Evolutionary conservation across 2,888 invertebrate genomes (phyloP), one percentile per base, ranked within the genome.

Genomic region (Caenorhabditis parvicauda): DNA sequence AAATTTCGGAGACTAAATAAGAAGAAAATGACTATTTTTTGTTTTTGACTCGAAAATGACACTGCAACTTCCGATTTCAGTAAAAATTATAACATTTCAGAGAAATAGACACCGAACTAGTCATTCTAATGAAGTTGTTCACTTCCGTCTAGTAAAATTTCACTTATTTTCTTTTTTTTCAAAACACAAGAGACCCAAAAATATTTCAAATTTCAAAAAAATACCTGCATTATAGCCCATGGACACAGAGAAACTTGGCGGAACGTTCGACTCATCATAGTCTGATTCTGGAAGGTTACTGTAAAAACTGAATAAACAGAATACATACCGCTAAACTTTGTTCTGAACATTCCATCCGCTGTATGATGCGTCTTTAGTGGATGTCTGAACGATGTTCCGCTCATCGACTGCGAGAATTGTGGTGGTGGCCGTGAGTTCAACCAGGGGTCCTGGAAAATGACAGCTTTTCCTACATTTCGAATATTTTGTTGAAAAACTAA

Each of bases 381-480:
- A 32, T 54, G 54, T 27, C 69, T 65, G 5, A 68, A 42, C 19
- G 58, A 62, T 5, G 66, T 55, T 2, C 56, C 55, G 42, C 70
- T 70, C 55, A 77, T 60, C n/a, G 75, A 75, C 47, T 79, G 76
- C 12, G 78, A 74, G 49, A 79, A 79, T 24, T 70, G 52, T 1
- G 69, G 59, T 0, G 61, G 65, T 12, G 62, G 55, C 17, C 43
- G 51, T 1, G 54, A 51, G 4, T 50, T 54, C 2, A 67, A 65
- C 78, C 79, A 77, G 0, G 78, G 77, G 59, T 79, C 78, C 70
- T 74, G 51, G n/a, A 48, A 66, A 29, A n/a, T 48, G n/a, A 21
- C 12, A 29, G n/a, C n/a, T n/a, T 35, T 12, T 12, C n/a, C 41
- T 7, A 41, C 9, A 19, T n/a, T n/a, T n/a, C n/a, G n/a, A n/a